Conservation (phyloP, 2,113 vertebrate genomes). For the Rynchops niger region DNA sequence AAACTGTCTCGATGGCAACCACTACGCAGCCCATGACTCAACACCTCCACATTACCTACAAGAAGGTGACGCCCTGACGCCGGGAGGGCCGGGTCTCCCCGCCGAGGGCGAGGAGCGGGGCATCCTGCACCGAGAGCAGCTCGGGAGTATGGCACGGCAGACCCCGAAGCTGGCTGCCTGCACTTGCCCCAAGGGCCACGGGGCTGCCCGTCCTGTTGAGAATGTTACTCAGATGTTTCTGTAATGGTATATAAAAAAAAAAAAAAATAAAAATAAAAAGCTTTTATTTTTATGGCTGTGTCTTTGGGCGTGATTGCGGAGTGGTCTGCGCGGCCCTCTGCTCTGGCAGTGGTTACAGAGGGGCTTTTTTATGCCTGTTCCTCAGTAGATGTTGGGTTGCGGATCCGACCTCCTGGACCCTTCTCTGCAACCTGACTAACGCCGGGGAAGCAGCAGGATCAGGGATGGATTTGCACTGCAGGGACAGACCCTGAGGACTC, state of each 20-base stretch:
- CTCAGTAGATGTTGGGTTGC: not conserved
- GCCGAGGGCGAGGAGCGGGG: not conserved
- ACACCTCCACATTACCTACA: slow-evolving; percentile 91
- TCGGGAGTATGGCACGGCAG: not conserved
- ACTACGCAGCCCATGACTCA: slow-evolving; percentile 88
- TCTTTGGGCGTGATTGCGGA: not conserved
- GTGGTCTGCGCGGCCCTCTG: not conserved
- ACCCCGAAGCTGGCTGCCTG: not conserved
- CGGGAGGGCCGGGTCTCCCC: not conserved
- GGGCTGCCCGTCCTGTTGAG: not conserved
- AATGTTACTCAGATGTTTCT: slow-evolving; percentile 46
- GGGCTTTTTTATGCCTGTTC: not conserved
- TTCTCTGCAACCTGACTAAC: fast-evolving
- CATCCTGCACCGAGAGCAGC: not conserved
- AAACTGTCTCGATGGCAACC: slow-evolving; percentile 94
- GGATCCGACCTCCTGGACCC: not conserved
- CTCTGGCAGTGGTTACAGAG: not conserved
- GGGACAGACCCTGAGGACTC: not conserved
- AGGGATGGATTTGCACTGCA: not conserved
- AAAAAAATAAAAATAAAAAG: slow-evolving; percentile 74
- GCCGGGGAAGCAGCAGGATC: not conserved
- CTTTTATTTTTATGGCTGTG: slow-evolving; percentile 80
- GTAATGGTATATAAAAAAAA: slow-evolving; percentile 61
- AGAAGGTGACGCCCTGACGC: slow-evolving; percentile 76
- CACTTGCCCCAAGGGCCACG: fast-evolving